A percentile compares a stretch with the other conserved stretches of the same genome.
Conservation (phyloP, 2,113 vertebrate genomes). For the Erpornis zantholeuca region DNA sequence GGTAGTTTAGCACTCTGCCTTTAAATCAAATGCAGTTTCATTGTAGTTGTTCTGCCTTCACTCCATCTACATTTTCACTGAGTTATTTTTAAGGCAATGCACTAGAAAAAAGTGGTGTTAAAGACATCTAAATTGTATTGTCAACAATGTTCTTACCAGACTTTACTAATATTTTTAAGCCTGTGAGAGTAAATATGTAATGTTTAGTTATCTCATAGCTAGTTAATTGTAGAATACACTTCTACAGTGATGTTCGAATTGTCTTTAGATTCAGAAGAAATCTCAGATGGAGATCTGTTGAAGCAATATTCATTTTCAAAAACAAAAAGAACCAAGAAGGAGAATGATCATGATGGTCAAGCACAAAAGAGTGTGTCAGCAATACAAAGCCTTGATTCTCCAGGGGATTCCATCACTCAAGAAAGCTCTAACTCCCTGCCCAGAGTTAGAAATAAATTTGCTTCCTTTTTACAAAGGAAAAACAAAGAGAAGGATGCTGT, state of each 20-base stretch:
- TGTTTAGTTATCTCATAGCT: not conserved
- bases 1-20: not conserved
- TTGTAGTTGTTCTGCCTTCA: not conserved
- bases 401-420: not conserved
- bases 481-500: constrained; percentile 73
- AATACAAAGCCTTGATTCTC: not conserved
- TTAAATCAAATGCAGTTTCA: not conserved
- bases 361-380: not conserved
- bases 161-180: not conserved
- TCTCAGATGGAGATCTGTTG: constrained; percentile 86
- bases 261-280: constrained; percentile 56
- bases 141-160: not conserved
- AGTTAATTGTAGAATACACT: not conserved
- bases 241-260: not conserved
- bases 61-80: not conserved
- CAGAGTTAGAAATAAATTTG: constrained; percentile 81
- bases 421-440: constrained; percentile 5
- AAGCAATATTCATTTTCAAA: constrained; percentile 80
- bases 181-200: not conserved
- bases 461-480: constrained; percentile 82
- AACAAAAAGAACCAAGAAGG: constrained; percentile 79
- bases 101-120: not conserved
- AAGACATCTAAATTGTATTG: not conserved
- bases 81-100: not conserved
- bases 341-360: not conserved